A percentile compares a stretch with the other conserved stretches of the same genome.
phyloP scores from a whole-genome alignment of 1,140 invertebrate genomes.

The Manduca sexta region DNA sequence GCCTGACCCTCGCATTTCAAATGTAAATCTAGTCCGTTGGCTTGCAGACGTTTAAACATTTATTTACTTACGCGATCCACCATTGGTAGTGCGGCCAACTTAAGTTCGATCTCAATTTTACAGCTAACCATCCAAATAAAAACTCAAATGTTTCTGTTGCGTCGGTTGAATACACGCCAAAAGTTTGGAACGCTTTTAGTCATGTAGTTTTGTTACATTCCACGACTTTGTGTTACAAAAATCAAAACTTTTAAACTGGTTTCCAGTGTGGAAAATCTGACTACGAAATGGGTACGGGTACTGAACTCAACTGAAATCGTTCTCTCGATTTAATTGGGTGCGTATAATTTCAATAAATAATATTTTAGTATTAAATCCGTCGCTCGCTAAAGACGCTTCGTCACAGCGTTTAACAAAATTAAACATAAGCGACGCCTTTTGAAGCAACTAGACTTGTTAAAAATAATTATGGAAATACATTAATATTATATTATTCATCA shows the following conservation, averaged over 20 bases:
- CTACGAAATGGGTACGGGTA: too few relatives aligned
- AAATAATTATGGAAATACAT: too few relatives aligned
- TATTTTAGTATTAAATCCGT: too few relatives aligned
- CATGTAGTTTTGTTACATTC: background rate
- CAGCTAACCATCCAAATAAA: constrained; percentile 16
- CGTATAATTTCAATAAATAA: too few relatives aligned
- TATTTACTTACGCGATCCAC: constrained; percentile 17
- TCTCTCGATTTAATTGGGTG: too few relatives aligned
- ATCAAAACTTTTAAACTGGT: background rate
- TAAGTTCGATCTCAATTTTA: constrained; percentile 18
- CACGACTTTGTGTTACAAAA: background rate
- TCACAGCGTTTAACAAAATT: too few relatives aligned
- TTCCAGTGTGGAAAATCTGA: too few relatives aligned
- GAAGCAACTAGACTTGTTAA: too few relatives aligned
- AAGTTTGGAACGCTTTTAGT: background rate
- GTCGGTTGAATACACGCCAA: background rate
- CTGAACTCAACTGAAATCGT: too few relatives aligned
- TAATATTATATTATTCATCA: too few relatives aligned
- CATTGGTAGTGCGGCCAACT: constrained; percentile 16
- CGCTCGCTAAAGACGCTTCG: too few relatives aligned
- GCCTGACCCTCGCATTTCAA: constrained; percentile 29
- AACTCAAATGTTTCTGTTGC: background rate
- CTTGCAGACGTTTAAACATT: constrained; percentile 28
- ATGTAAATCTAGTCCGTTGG: constrained; percentile 29
- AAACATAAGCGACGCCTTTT: too few relatives aligned